Conservation (phyloP, 2,888 invertebrate species). For the Lasioglossum oenotherae region DNA sequence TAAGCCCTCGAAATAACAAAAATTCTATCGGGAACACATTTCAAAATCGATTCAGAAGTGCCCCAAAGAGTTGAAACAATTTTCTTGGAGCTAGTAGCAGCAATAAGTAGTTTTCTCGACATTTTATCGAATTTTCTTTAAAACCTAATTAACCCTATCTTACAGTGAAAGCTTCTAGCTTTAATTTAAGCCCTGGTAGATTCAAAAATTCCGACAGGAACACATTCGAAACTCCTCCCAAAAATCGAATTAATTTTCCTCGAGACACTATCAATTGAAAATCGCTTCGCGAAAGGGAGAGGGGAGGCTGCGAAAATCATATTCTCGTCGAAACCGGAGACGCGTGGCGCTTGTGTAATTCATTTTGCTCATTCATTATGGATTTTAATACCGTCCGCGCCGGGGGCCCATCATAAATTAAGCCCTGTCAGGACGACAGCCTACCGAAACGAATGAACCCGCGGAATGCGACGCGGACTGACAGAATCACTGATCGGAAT, state of each 20-base stretch:
- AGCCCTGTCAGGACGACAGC: constrained; percentile 47
- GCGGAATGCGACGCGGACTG: constrained; percentile 39
- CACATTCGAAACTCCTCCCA: too few species aligned
- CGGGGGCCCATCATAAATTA: constrained; percentile 64
- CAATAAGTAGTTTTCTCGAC: background rate
- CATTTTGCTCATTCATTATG: constrained; percentile 70
- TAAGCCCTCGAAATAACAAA: too few species aligned
- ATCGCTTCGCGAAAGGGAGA: background rate
- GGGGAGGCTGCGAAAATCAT: constrained; percentile 30
- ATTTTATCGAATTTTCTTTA: background rate
- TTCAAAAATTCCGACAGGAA: too few species aligned
- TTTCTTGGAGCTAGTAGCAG: background rate
- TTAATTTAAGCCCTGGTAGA: too few species aligned
- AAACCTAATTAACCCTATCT: too few species aligned
- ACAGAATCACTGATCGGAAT: constrained; percentile 54
- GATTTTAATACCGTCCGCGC: constrained; percentile 68
- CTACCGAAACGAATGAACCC: constrained; percentile 49
- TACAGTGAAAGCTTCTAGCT: too few species aligned
- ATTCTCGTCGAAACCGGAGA: constrained; percentile 28
- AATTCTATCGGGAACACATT: too few species aligned
- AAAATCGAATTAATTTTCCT: too few species aligned
- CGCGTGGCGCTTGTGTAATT: constrained; percentile 60
- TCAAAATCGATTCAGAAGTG: too few species aligned
- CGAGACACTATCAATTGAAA: constrained; percentile 6
- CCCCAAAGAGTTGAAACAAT: too few species aligned